Evolutionary conservation across 1,140 invertebrate genomes (phyloP).

Genomic region (Drosophila tropicalis): DNA sequence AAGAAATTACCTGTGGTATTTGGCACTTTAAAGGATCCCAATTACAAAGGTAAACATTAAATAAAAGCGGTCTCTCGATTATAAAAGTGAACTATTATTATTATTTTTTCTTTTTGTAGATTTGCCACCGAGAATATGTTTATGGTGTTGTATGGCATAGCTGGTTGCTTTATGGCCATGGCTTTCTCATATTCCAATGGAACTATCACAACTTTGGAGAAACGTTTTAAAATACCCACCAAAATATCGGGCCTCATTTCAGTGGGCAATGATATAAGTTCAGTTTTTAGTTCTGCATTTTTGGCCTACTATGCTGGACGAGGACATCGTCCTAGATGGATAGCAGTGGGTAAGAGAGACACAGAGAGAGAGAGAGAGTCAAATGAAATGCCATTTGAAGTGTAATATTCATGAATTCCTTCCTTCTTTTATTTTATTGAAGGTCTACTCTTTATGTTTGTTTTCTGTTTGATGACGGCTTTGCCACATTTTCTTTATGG

Average conservation of each 20-base stretch:
- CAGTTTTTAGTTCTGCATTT: constrained; percentile 56
- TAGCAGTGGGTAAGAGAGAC: constrained; percentile 54
- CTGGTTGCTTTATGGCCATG: constrained; percentile 89
- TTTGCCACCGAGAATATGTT: constrained; percentile 88
- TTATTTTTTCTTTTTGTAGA: constrained; percentile 8
- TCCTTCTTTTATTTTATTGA: neutral
- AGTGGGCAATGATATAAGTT: constrained; percentile 86
- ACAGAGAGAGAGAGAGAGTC: too few relatives aligned
- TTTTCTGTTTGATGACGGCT: constrained; percentile 88
- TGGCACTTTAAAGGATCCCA: constrained; percentile 84
- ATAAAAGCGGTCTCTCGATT: too few relatives aligned
- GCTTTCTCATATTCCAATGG: constrained; percentile 90
- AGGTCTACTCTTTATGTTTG: constrained; percentile 41
- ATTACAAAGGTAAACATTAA: constrained; percentile 43
- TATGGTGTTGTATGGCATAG: constrained; percentile 88
- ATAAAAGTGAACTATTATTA: neutral
- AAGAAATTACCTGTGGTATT: constrained; percentile 86
- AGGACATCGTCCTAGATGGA: constrained; percentile 72
- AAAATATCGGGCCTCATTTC: constrained; percentile 89
- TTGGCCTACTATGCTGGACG: constrained; percentile 68
- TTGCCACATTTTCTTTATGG: constrained; percentile 90
- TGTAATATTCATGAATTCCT: constrained; percentile 75
- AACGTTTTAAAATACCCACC: constrained; percentile 91
- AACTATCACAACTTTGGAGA: constrained; percentile 91
- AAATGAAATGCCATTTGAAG: too few relatives aligned